A percentile compares a stretch with the other conserved stretches of the same genome.
Evolutionary conservation across 2,888 invertebrate species (phyloP).

Genomic region (Megaustenia siamemsis): DNA sequence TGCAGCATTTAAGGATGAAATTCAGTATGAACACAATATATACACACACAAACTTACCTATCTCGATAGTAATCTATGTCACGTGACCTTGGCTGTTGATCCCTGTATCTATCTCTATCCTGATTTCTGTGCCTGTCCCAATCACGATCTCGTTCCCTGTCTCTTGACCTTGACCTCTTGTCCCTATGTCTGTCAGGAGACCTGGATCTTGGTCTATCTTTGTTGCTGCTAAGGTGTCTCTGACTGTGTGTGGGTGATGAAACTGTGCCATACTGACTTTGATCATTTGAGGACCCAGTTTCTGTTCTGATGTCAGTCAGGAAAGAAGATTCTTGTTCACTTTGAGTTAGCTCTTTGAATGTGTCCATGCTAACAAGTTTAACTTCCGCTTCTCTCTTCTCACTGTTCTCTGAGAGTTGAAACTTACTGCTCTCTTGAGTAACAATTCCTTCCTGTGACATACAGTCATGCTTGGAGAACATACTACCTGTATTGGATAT

Average conservation of each 20-base stretch:
- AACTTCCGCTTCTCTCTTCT: neutral
- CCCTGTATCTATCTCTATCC: slow-evolving; percentile 30
- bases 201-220: slow-evolving; percentile 11
- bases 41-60: too few relatives aligned
- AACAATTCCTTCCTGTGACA: slow-evolving; percentile 16
- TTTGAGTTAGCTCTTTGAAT: neutral
- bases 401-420: neutral
- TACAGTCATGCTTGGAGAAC: neutral
- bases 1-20: too few relatives aligned
- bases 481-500: neutral
- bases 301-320: neutral
- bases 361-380: neutral
- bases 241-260: slow-evolving; percentile 4
- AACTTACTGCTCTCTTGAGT: neutral
- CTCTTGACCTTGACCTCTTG: slow-evolving; percentile 20
- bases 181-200: slow-evolving; percentile 25
- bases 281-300: neutral
- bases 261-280: neutral
- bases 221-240: neutral
- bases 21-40: too few relatives aligned
- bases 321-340: neutral
- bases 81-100: neutral
- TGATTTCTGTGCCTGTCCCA: slow-evolving; percentile 26
- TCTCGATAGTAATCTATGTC: slow-evolving; percentile 24
- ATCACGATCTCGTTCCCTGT: slow-evolving; percentile 22